phyloP scores from a whole-genome alignment of 1,140 invertebrate species.

The Solen grandis region DNA sequence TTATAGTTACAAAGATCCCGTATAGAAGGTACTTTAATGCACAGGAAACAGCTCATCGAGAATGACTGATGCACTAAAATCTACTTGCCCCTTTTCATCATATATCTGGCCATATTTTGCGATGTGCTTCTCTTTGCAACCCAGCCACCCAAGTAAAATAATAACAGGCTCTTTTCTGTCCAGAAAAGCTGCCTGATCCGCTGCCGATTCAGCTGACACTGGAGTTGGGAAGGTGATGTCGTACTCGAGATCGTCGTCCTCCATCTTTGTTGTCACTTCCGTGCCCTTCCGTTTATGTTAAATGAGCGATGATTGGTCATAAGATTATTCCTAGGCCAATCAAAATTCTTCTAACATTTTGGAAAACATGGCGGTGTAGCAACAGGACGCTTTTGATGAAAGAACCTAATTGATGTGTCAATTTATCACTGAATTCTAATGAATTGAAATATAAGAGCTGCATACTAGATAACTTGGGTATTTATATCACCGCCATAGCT shows the following conservation, averaged over 20 bases:
- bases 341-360: conserved; percentile 25
- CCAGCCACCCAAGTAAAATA: conserved; percentile 90
- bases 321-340: conserved; percentile 29
- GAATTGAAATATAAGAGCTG: no score
- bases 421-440: no score
- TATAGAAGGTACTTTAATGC: no score
- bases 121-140: conserved; percentile 88
- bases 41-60: no score
- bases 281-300: conserved; percentile 19
- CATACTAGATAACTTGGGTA: no score
- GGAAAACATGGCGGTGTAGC: conserved; percentile 68
- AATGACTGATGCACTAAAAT: no score
- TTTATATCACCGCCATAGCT: no score
- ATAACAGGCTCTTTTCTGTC: conserved; percentile 83
- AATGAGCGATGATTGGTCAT: conserved; percentile 11
- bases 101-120: conserved; percentile 90
- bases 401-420: no score
- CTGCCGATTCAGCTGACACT: conserved; percentile 28
- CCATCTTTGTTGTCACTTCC: conserved; percentile 55
- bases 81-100: conserved; percentile 85
- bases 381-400: conserved; percentile 56
- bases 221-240: conserved; percentile 69
- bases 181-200: conserved; percentile 19
- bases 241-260: conserved; percentile 71
- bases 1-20: no score